Evolutionary conservation across 2,113 vertebrate species (phyloP).

Genomic region (zebrafish (Danio rerio)): DNA sequence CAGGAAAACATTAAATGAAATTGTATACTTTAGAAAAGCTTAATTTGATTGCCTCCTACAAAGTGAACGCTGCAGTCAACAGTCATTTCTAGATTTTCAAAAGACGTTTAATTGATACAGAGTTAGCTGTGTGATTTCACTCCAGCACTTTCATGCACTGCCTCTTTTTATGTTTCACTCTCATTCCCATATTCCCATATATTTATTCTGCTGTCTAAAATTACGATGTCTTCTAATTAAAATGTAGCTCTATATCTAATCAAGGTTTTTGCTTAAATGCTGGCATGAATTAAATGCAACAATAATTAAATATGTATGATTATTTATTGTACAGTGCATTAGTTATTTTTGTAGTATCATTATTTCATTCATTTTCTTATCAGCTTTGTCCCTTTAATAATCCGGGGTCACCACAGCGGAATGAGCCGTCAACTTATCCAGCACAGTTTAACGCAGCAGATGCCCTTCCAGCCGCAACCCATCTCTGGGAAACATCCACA

Average conservation of each 20-base stretch:
- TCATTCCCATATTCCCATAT: neutral
- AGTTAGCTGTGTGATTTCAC: conserved; percentile 12
- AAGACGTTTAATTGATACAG: conserved; percentile 32
- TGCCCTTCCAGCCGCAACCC: no score
- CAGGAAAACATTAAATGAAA: conserved; percentile 39
- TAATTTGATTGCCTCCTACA: conserved; percentile 29
- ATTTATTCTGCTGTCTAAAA: neutral
- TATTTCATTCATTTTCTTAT: no score
- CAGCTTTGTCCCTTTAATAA: no score
- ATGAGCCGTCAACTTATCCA: no score
- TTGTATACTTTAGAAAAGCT: conserved; percentile 43
- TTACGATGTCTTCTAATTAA: neutral
- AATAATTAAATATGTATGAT: neutral
- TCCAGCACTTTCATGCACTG: conserved; percentile 8
- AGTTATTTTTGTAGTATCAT: no score
- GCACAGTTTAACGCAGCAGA: no score
- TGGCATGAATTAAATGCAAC: neutral
- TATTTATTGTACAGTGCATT: no score
- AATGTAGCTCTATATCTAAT: neutral
- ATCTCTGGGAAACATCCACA: no score
- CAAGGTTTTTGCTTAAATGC: neutral
- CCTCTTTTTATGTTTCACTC: neutral
- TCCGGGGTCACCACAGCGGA: no score
- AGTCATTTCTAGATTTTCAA: conserved; percentile 39
- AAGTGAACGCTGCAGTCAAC: conserved; percentile 33